These are phyloP conservation scores for Exocentrus adspersus DNA, from an alignment of 2,888 invertebrate genomes.

Conservation along the genomic window DNA sequence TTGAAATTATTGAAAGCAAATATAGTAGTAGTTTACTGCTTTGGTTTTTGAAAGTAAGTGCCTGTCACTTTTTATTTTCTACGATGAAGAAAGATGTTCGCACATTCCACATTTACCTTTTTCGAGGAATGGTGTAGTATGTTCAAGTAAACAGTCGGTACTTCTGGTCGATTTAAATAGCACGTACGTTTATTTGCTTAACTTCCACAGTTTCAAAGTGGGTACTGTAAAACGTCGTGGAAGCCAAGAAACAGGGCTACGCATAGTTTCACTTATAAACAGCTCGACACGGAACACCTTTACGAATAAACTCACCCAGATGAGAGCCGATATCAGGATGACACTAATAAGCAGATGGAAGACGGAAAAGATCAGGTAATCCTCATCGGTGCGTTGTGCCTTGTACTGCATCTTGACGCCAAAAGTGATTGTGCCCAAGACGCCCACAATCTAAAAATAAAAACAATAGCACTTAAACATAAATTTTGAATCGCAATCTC, in stretches of 20 bases:
- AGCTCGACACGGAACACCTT: not conserved
- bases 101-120: too few species aligned
- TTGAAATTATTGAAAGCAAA: too few species aligned
- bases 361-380: slow-evolving; percentile 37
- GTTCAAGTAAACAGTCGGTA: too few species aligned
- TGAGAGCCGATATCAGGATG: slow-evolving; percentile 30
- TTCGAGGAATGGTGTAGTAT: too few species aligned
- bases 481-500: not conserved
- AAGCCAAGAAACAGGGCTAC: not conserved
- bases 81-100: too few species aligned
- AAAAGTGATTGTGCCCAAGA: slow-evolving; percentile 34
- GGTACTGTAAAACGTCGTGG: not conserved
- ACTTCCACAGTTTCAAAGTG: too few species aligned
- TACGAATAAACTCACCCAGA: slow-evolving; percentile 35
- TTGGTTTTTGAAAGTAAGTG: too few species aligned
- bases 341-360: slow-evolving; percentile 37
- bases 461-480: not conserved
- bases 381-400: slow-evolving; percentile 21
- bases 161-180: too few species aligned
- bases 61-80: too few species aligned
- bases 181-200: too few species aligned
- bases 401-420: slow-evolving; percentile 25
- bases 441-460: slow-evolving; percentile 32
- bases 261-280: too few species aligned
- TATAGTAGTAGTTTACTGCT: too few species aligned